These are phyloP conservation scores for Empidonax alnorum DNA, from an alignment of 2,113 vertebrate genomes.

Conservation along the genomic window DNA sequence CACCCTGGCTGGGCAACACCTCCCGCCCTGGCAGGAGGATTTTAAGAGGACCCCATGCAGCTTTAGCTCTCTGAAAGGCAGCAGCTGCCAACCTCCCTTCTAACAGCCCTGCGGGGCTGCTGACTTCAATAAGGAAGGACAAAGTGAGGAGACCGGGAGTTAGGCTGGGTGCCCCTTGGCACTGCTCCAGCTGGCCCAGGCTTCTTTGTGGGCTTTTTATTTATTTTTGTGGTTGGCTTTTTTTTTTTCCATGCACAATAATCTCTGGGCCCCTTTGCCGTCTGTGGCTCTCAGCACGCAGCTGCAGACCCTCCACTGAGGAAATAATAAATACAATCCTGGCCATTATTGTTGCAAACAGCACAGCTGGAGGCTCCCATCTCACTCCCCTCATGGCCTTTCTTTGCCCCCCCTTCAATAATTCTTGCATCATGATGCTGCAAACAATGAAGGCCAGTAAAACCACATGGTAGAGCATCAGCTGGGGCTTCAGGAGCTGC, in stretches of 20 bases:
- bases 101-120: neutral
- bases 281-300: conserved; percentile 6
- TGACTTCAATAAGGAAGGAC: neutral
- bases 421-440: neutral
- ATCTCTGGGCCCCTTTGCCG: neutral
- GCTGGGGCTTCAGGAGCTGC: neutral
- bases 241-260: neutral
- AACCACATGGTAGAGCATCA: neutral
- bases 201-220: neutral
- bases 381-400: neutral
- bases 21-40: neutral
- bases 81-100: neutral
- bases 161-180: neutral
- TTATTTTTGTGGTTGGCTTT: neutral
- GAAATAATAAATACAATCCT: conserved; percentile 58
- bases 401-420: neutral
- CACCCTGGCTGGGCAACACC: rapidly evolving
- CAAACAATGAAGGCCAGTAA: neutral
- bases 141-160: neutral
- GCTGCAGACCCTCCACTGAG: conserved; percentile 57
- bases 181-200: neutral
- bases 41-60: neutral
- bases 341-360: conserved; percentile 29
- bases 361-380: conserved; percentile 51
- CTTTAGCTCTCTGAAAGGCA: neutral